Base-by-base conservation (phyloP, 2,888 invertebrate genomes). In the Ormyrus nitidulus region DNA sequence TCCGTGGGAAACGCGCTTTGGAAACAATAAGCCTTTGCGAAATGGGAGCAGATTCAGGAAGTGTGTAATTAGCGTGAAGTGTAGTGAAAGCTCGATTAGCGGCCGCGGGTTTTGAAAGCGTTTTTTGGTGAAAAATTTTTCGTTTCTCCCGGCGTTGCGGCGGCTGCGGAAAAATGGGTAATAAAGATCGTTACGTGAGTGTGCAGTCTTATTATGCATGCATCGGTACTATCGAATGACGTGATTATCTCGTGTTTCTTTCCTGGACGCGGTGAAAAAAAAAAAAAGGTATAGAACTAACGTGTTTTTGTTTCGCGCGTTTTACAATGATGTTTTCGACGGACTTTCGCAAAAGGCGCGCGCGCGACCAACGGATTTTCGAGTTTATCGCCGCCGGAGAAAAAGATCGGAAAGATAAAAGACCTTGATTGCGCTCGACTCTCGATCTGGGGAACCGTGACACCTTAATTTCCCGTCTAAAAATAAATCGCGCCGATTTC, bases 181-280 rank as follows among this genome's bases (percentile, higher is more conserved):
- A 34, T 34, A 34, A 34, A 6, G 19, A 4, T 34, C 54, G 54
- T 69, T 65, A 71, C 65, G 65, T 77, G 70, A 61, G 7, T 49
- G 5, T 5, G 48, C 19, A 13, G 53, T 6, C n/a, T 71, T 72
- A 75, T 77, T 66, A 77, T 81, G 78, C 64, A 78, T 79, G 78
- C 65, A 77, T 73, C 78, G 65, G 49, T 10, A 68, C 61, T 77
- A 78, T 76, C 79, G 49, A 51, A 34, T 69, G 64, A 64, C 77
- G 56, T 19, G 77, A 71, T 64, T 49, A 59, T 73, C 72, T 72
- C 59, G 61, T 8, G 66, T 68, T 66, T 84, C 82, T 82, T 82
- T 78, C 82, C 62, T 53, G 66, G 48, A n/a, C 66, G 80, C 70
- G 34, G 34, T 34, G 34, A 34, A 34, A 34, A 34, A 34, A 34